phyloP scores from a whole-genome alignment of 2,113 vertebrate species.

The Camelus bactrianus region DNA sequence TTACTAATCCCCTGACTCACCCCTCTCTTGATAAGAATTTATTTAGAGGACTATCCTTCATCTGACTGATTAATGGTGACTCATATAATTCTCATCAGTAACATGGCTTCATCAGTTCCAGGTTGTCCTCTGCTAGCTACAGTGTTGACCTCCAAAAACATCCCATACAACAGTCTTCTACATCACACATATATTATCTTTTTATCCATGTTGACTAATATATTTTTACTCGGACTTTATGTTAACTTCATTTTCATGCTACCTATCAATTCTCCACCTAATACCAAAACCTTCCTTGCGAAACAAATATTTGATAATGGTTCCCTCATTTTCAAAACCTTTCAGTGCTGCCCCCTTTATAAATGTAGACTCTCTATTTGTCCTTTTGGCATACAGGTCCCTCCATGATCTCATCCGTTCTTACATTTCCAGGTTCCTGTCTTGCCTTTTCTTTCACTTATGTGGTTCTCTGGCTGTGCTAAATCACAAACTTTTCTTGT shows the following conservation, averaged over 20 bases:
- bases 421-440: background rate
- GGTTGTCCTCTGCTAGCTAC: background rate
- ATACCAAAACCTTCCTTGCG: background rate
- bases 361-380: background rate
- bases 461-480: background rate
- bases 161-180: background rate
- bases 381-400: background rate
- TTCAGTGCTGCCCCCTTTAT: background rate
- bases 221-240: background rate
- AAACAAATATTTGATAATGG: background rate
- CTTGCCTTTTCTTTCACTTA: background rate
- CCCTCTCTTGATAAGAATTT: background rate
- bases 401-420: background rate
- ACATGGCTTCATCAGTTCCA: background rate
- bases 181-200: background rate
- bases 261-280: background rate
- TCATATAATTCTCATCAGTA: background rate
- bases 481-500: background rate
- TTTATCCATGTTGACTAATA: background rate
- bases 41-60: background rate
- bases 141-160: background rate
- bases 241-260: background rate
- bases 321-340: background rate
- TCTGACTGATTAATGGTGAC: background rate
- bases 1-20: background rate